These are phyloP conservation scores for Drosophila grimshawi DNA, from an alignment of 1,140 invertebrate genomes.

Conservation along the genomic window DNA sequence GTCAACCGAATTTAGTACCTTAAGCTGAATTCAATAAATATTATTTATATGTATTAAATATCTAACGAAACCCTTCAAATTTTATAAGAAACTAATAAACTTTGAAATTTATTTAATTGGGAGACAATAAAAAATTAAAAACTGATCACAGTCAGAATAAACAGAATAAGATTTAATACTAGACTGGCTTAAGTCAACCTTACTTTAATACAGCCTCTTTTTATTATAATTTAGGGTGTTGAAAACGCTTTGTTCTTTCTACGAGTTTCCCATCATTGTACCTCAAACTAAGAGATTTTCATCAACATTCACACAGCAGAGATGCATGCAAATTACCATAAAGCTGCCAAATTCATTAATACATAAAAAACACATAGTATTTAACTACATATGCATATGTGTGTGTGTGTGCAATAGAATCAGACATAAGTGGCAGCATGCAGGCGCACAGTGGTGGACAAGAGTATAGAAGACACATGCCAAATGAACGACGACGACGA, in stretches of 20 bases:
- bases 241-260: constrained; percentile 17
- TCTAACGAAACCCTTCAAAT: too few species aligned
- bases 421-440: constrained; percentile 47
- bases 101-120: too few species aligned
- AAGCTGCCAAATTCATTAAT: constrained; percentile 59
- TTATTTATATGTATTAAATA: too few species aligned
- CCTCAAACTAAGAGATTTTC: constrained; percentile 39
- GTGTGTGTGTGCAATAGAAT: constrained; percentile 56
- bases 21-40: too few species aligned
- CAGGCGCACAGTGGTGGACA: constrained; percentile 26
- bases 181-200: neutral
- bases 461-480: constrained; percentile 44
- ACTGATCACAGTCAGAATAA: too few species aligned
- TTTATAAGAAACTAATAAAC: too few species aligned
- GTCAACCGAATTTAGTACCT: too few species aligned
- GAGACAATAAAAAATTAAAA: too few species aligned
- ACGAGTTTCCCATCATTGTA: constrained; percentile 49
- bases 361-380: constrained; percentile 36
- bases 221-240: neutral
- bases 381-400: constrained; percentile 10
- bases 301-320: constrained; percentile 59
- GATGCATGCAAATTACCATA: constrained; percentile 77
- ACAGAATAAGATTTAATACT: neutral
- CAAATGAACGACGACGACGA: constrained; percentile 33
- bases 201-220: neutral